phyloP scores from a whole-genome alignment of 2,113 vertebrate genomes.

The Merops nubicus region DNA sequence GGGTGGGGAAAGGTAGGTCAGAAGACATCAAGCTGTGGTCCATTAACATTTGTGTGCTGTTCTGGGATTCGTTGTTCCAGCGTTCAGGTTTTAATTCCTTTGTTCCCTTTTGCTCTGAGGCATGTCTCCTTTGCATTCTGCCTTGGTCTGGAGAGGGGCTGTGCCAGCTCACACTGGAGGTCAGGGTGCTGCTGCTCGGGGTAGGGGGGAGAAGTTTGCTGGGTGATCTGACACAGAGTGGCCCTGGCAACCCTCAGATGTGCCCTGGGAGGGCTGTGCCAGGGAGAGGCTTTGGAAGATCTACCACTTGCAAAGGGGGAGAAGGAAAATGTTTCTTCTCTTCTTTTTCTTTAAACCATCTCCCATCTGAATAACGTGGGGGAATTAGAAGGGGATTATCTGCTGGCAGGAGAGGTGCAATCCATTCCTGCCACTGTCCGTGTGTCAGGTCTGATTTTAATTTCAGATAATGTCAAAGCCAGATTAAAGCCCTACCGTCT shows the following conservation, averaged over 20 bases:
- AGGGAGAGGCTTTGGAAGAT: background rate
- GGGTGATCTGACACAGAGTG: background rate
- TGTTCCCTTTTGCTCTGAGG: background rate
- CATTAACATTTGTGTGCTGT: background rate
- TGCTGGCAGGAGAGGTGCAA: conserved; percentile 30
- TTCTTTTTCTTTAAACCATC: background rate
- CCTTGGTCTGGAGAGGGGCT: background rate
- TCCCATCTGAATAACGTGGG: conserved; percentile 45
- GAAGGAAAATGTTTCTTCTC: background rate
- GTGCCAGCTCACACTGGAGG: accelerated
- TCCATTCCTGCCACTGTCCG: conserved; percentile 64
- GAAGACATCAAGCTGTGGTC: background rate
- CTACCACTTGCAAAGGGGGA: background rate
- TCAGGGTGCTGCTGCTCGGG: accelerated
- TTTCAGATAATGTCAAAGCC: conserved; percentile 78
- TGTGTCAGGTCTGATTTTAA: conserved; percentile 78
- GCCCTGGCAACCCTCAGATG: background rate
- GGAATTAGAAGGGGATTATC: conserved; percentile 62
- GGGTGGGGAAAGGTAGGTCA: background rate
- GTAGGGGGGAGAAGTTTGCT: background rate
- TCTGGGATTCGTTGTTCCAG: background rate
- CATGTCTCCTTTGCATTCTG: accelerated
- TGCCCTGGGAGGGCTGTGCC: background rate
- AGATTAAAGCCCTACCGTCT: conserved; percentile 50
- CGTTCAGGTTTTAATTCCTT: background rate